These are phyloP conservation scores for Nemurella pictetii DNA, from an alignment of 2,888 invertebrate species.

Conservation along the genomic window DNA sequence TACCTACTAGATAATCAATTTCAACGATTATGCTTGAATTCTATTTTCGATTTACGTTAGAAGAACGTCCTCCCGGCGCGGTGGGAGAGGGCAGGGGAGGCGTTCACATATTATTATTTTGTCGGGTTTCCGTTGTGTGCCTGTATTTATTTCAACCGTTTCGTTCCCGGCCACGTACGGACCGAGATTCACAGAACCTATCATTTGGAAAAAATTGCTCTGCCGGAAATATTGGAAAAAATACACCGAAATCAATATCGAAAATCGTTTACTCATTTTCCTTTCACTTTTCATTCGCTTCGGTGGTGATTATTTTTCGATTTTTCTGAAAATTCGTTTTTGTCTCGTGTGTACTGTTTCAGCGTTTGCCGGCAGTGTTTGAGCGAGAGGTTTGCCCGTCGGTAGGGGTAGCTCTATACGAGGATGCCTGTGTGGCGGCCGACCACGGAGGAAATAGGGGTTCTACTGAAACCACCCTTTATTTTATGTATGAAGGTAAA, in stretches of 20 bases:
- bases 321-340: constrained; percentile 12
- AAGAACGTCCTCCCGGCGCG: neutral
- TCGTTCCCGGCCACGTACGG: neutral
- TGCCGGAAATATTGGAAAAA: constrained; percentile 19
- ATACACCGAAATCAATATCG: constrained; percentile 23
- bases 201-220: constrained; percentile 27
- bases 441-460: too few species aligned
- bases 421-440: too few species aligned
- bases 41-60: constrained; percentile 20
- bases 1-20: constrained; percentile 25
- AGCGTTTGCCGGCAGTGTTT: too few species aligned
- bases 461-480: too few species aligned
- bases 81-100: neutral
- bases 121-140: neutral
- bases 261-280: constrained; percentile 31
- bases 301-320: constrained; percentile 23
- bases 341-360: neutral
- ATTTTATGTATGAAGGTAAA: too few species aligned
- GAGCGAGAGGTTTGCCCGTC: too few species aligned
- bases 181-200: constrained; percentile 11
- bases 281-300: constrained; percentile 6
- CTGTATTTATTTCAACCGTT: constrained; percentile 30
- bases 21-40: constrained; percentile 16
- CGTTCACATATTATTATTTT: constrained; percentile 23
- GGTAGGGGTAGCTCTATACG: too few species aligned